Evolutionary conservation across 2,797 vertebrate genomes (phyloP).

Genomic region (Scleropages formosus): DNA sequence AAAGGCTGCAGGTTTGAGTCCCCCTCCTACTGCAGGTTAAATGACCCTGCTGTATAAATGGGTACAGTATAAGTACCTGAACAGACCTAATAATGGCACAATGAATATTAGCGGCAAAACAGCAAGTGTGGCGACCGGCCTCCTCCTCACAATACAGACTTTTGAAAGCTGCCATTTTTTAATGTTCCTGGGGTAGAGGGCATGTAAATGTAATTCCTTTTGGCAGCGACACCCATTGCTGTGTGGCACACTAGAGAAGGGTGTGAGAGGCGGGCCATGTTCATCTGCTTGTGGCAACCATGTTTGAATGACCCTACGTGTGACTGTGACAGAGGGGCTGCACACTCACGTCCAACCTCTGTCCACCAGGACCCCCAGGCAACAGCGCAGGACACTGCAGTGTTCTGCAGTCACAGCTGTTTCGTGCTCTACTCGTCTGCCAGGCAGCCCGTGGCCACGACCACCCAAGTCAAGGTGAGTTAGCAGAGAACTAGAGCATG

Average conservation of each 20-base stretch:
- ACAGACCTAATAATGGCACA: conserved; percentile 2
- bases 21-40: no score
- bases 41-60: no score
- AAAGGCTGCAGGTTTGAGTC: conserved; percentile 41
- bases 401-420: conserved; percentile 98
- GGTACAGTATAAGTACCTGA: no score
- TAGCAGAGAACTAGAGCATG: no score
- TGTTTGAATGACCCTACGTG: conserved; percentile 2
- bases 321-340: conserved; percentile 13
- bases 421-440: conserved; percentile 88
- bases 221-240: conserved; percentile 29
- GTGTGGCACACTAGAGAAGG: not conserved
- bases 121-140: no score
- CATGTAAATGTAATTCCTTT: conserved; percentile 39
- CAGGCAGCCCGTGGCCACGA: conserved; percentile 73
- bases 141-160: not conserved
- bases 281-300: no score
- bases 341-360: conserved; percentile 41
- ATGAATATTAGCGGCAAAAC: conserved; percentile 1
- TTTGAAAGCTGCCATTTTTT: conserved; percentile 49
- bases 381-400: conserved; percentile 76
- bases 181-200: conserved; percentile 33
- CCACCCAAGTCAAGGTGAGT: conserved; percentile 76
- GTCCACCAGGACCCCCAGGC: conserved; percentile 60
- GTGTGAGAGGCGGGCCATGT: conserved; percentile 36